A percentile compares a stretch with the other conserved stretches of the same genome.
Conservation (phyloP, 2,797 vertebrate species). For the Sebastes hubbsi region DNA sequence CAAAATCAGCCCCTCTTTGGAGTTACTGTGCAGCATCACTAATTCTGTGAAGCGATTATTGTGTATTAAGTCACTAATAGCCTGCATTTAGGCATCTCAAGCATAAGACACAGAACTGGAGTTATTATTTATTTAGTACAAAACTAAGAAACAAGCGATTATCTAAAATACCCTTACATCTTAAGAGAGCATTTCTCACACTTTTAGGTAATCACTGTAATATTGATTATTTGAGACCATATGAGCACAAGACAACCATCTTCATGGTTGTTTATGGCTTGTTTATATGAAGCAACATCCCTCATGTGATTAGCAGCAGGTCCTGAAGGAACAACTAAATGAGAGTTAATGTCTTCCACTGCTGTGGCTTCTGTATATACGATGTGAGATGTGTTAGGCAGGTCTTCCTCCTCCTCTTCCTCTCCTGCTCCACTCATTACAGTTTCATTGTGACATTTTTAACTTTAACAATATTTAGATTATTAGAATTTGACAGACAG, state of each 20-base stretch:
- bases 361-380: slow-evolving; percentile 18
- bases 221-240: background rate
- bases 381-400: background rate
- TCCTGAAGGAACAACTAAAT: slow-evolving; percentile 57
- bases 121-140: background rate
- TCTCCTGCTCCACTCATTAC: slow-evolving; percentile 30
- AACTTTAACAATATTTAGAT: slow-evolving; percentile 55
- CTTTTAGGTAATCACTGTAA: slow-evolving; percentile 4
- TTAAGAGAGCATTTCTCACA: background rate
- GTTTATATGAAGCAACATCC: background rate
- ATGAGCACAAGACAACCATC: background rate
- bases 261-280: slow-evolving; percentile 13
- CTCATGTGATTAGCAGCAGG: slow-evolving; percentile 41
- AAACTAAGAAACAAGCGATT: background rate
- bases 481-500: slow-evolving; percentile 56
- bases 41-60: background rate
- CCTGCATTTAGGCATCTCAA: background rate
- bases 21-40: background rate
- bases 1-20: background rate
- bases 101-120: background rate
- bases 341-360: slow-evolving; percentile 27
- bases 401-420: background rate
- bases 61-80: background rate
- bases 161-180: background rate
- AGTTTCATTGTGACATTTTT: slow-evolving; percentile 58